Evolutionary conservation across 2,113 vertebrate species (phyloP).

Genomic region (Phalacrocorax aristotelis): DNA sequence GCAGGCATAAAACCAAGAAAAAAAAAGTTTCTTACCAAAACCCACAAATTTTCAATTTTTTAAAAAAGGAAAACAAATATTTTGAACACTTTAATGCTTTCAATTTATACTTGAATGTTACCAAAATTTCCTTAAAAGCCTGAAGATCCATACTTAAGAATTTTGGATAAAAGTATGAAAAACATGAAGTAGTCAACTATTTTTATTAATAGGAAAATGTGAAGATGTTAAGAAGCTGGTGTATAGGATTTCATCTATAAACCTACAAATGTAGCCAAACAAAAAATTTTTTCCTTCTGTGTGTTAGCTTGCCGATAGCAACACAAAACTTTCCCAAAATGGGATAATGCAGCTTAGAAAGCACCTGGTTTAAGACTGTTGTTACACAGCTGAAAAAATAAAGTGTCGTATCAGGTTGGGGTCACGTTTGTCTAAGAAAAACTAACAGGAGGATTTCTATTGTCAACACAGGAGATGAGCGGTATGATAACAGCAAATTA

Average conservation of each 20-base stretch:
- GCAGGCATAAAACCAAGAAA: slow-evolving; percentile 24
- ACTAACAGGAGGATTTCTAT: slow-evolving; percentile 76
- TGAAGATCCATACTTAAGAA: background rate
- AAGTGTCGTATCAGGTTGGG: slow-evolving; percentile 70
- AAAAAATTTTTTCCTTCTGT: background rate
- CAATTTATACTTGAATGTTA: background rate
- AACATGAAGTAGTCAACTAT: background rate
- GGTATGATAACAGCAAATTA: slow-evolving; percentile 70
- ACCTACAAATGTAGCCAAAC: background rate
- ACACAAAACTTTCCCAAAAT: background rate
- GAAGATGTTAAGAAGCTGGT: background rate
- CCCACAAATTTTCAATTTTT: background rate
- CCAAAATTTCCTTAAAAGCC: background rate
- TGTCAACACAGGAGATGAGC: slow-evolving; percentile 78
- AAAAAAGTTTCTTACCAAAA: background rate
- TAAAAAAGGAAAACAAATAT: background rate
- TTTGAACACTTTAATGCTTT: background rate
- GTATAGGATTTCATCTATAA: background rate
- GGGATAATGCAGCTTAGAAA: slow-evolving; percentile 34
- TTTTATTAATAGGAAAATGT: background rate
- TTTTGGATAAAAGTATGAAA: background rate
- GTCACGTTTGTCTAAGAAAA: slow-evolving; percentile 75
- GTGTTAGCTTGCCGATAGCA: background rate
- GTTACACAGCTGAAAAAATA: slow-evolving; percentile 75
- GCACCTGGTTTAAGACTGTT: slow-evolving; percentile 57